Conservation (phyloP, 2,888 invertebrate species). For the Amphipoea oculea region DNA sequence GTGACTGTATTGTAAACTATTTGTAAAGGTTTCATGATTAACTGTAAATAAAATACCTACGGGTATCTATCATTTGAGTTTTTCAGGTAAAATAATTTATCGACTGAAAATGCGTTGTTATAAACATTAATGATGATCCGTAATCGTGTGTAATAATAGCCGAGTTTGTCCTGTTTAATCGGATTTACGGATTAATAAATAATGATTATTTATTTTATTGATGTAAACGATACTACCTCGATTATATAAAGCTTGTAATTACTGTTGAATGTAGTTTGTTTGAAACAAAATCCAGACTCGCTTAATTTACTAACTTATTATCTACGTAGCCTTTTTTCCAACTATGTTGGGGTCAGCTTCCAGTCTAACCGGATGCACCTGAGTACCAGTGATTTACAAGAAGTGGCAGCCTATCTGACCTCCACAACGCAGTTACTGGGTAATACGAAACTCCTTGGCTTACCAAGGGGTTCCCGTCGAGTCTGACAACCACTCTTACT, state of each 20-base stretch:
- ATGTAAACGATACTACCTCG: not conserved
- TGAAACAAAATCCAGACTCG: not conserved
- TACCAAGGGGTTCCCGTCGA: too few relatives aligned
- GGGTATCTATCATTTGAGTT: not conserved
- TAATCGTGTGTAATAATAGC: not conserved
- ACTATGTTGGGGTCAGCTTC: not conserved
- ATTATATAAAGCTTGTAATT: not conserved
- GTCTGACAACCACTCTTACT: too few relatives aligned
- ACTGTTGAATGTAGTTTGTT: not conserved
- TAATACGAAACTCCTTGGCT: not conserved
- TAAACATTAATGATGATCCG: constrained; percentile 5
- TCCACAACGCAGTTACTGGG: not conserved
- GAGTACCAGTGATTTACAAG: not conserved
- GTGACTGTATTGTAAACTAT: not conserved
- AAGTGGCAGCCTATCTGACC: not conserved
- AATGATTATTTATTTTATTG: constrained; percentile 17
- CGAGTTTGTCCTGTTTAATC: constrained; percentile 1
- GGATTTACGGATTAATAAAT: constrained; percentile 10
- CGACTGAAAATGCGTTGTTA: not conserved
- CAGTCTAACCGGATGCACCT: not conserved
- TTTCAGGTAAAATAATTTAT: not conserved
- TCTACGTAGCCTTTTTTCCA: not conserved
- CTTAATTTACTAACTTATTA: not conserved
- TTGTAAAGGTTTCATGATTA: not conserved
- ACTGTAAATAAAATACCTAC: not conserved